phyloP scores from a whole-genome alignment of 53 echinoderm and acorn worm species.

The Echinarachnius parma region DNA sequence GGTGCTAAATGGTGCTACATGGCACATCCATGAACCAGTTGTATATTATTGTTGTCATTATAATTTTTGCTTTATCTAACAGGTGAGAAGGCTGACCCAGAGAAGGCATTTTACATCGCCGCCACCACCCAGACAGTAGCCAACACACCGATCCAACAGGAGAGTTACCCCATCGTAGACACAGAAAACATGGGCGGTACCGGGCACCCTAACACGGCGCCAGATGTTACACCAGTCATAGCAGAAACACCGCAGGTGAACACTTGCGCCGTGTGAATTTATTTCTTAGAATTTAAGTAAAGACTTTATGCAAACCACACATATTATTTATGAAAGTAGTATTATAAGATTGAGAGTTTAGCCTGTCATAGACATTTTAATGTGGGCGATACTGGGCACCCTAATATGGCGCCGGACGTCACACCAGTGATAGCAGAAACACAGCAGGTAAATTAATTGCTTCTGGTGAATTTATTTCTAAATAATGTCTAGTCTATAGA shows the following conservation, averaged over 20 bases:
- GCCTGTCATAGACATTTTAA: no score
- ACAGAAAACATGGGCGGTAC: conserved; percentile 71
- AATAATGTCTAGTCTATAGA: no score
- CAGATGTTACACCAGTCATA: conserved; percentile 36
- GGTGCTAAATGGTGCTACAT: no score
- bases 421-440: conserved; percentile 50
- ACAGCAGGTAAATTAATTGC: conserved; percentile 51
- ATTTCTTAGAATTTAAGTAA: no score
- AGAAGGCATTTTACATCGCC: conserved; percentile 80
- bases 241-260: conserved; percentile 69
- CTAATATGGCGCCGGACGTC: conserved; percentile 31
- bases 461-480: no score
- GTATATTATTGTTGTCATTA: not conserved
- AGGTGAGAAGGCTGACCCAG: conserved; percentile 96
- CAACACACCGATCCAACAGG: conserved; percentile 57
- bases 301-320: no score
- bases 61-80: not conserved
- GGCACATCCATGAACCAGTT: no score
- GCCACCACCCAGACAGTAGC: conserved; percentile 50
- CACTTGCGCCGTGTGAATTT: not conserved
- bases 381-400: no score
- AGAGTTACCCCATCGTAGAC: conserved; percentile 83
- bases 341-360: no score
- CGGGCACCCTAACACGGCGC: conserved; percentile 29
- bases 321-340: no score